phyloP scores from a whole-genome alignment of 2,113 vertebrate genomes.

The Hoplias malabaricus region DNA sequence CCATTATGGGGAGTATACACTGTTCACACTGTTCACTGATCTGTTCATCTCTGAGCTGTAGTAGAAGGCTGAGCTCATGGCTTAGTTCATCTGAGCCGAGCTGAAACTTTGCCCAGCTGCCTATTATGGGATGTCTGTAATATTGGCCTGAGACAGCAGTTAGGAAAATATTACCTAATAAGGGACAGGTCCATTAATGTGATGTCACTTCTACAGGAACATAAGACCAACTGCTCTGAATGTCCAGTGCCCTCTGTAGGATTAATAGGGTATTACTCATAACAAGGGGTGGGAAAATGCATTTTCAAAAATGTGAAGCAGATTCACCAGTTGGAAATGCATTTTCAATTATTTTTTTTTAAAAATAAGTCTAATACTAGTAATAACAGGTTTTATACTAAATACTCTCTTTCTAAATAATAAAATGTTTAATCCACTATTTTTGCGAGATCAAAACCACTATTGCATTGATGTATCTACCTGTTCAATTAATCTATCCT shows the following conservation, averaged over 20 bases:
- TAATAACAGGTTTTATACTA: too few species aligned
- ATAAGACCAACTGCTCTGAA: neutral
- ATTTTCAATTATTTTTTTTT: too few species aligned
- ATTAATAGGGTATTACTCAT: neutral
- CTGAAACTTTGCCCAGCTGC: slow-evolving; percentile 2
- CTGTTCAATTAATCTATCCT: too few species aligned
- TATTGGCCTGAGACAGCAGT: slow-evolving; percentile 1
- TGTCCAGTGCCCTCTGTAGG: slow-evolving; percentile 19
- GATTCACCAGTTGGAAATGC: too few species aligned
- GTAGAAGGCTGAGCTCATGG: neutral
- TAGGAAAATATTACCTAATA: slow-evolving; percentile 42
- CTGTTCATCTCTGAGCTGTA: neutral
- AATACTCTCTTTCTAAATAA: too few species aligned
- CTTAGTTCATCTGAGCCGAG: neutral
- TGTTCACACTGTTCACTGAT: neutral
- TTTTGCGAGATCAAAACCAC: too few species aligned
- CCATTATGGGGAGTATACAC: neutral
- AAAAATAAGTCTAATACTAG: too few species aligned
- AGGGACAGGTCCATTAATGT: slow-evolving; percentile 13
- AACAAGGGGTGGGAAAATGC: too few species aligned
- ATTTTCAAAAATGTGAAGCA: too few species aligned
- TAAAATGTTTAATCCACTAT: too few species aligned
- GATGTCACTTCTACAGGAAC: neutral
- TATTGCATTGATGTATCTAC: too few species aligned
- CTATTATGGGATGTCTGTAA: slow-evolving; percentile 8